These are phyloP conservation scores for Macrobrachium rosenbergii DNA, from an alignment of 1,140 invertebrate species.

Conservation along the genomic window DNA sequence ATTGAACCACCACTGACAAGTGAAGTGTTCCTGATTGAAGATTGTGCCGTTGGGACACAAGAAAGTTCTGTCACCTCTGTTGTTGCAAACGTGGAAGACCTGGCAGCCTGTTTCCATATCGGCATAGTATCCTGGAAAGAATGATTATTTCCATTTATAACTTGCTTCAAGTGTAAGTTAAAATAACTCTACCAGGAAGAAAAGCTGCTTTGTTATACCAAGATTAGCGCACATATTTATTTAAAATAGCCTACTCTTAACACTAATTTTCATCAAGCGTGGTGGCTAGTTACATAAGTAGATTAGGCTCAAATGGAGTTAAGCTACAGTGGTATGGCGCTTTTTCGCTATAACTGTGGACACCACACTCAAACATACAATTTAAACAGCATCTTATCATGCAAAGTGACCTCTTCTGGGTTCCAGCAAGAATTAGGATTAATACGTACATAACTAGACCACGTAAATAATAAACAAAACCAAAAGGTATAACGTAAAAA, in stretches of 20 bases:
- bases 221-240: background rate
- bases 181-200: background rate
- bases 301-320: too few species aligned
- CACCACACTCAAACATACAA: too few species aligned
- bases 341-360: too few species aligned
- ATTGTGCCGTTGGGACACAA: constrained; percentile 72
- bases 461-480: too few species aligned
- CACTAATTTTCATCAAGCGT: too few species aligned
- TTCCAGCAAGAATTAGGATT: background rate
- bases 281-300: too few species aligned
- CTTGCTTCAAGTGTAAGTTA: too few species aligned
- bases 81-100: constrained; percentile 67
- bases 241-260: too few species aligned
- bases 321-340: too few species aligned
- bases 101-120: constrained; percentile 67
- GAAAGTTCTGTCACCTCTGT: constrained; percentile 36
- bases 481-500: too few species aligned
- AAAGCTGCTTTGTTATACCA: background rate
- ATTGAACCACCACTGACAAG: constrained; percentile 94
- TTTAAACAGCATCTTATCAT: too few species aligned
- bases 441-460: too few species aligned
- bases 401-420: background rate
- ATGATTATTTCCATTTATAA: background rate
- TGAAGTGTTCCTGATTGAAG: constrained; percentile 88
- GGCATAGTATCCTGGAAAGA: constrained; percentile 67